Percentiles rank a stretch among this genome's conserved stretches.
Conservation (phyloP, 2,888 invertebrate genomes). For the Mantis religiosa region DNA sequence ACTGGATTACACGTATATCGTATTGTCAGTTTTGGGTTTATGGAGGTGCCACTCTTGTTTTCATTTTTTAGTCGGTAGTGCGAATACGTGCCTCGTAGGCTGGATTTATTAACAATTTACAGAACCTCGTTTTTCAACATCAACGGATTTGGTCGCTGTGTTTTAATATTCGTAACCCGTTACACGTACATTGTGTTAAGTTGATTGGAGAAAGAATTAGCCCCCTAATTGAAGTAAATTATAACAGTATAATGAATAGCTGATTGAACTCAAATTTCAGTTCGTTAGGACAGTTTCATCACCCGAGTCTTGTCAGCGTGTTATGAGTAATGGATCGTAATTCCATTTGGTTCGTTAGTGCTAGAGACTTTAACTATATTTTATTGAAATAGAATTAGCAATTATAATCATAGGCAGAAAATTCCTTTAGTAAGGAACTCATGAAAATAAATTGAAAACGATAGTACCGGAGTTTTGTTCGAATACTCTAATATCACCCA, state of each 20-base stretch:
- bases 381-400: neutral
- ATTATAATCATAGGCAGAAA: neutral
- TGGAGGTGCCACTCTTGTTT: neutral
- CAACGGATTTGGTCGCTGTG: neutral
- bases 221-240: neutral
- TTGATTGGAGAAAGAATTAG: neutral
- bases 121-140: neutral
- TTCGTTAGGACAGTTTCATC: neutral
- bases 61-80: neutral
- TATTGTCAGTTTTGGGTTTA: neutral
- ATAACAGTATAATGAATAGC: neutral
- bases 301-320: neutral
- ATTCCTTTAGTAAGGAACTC: neutral
- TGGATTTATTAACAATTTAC: neutral
- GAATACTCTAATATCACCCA: neutral
- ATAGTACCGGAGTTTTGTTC: neutral
- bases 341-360: neutral
- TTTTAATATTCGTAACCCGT: neutral
- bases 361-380: neutral
- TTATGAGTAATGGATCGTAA: neutral
- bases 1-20: neutral
- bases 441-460: neutral
- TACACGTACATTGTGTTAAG: neutral
- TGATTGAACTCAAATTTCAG: slow-evolving; percentile 6
- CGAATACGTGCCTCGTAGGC: neutral